These are phyloP conservation scores for Iselma pallidipennis DNA, from an alignment of 2,888 invertebrate genomes.

Conservation along the genomic window DNA sequence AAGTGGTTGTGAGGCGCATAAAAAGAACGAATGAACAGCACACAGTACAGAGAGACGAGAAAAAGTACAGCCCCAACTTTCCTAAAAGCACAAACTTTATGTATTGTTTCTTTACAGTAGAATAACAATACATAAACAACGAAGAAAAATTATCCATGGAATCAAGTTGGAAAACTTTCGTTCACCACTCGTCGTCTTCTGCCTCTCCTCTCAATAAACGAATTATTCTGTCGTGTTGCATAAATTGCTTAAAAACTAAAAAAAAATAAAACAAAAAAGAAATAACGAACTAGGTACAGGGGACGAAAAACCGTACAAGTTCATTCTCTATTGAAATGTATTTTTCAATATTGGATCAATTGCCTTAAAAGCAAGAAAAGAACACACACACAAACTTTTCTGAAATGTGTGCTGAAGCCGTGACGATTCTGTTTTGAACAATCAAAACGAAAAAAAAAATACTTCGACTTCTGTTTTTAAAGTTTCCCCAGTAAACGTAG, in stretches of 20 bases:
- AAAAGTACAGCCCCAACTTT: constrained; percentile 2
- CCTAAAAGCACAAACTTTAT: constrained; percentile 15
- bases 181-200: too few species aligned
- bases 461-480: too few species aligned
- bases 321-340: background rate
- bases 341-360: background rate
- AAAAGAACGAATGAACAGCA: background rate
- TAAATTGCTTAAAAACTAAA: background rate
- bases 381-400: background rate
- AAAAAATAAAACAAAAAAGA: background rate
- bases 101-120: constrained; percentile 14
- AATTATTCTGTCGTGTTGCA: constrained; percentile 2
- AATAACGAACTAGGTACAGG: background rate
- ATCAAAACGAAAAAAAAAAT: background rate
- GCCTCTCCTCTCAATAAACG: background rate
- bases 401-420: background rate
- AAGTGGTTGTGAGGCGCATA: constrained; percentile 14
- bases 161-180: constrained; percentile 9
- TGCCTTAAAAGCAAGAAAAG: background rate
- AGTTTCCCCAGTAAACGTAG: too few species aligned
- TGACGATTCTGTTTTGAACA: background rate
- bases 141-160: constrained; percentile 12
- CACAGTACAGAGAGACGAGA: background rate
- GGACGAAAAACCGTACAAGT: background rate
- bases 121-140: constrained; percentile 20